phyloP scores from a whole-genome alignment of 2,797 vertebrate genomes.

The Tiaroga cobitis region DNA sequence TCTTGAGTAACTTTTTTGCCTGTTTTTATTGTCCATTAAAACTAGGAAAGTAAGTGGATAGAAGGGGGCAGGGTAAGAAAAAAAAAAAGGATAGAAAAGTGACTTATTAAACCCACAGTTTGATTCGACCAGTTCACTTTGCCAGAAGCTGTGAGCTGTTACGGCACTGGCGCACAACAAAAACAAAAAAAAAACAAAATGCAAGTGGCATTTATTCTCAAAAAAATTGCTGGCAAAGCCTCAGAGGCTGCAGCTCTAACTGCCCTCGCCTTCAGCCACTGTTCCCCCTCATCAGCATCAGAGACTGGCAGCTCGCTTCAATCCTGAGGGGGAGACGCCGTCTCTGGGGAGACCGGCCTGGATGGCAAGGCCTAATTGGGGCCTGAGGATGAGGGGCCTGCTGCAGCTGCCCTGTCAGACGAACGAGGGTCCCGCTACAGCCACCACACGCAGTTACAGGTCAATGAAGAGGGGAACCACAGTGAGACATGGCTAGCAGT shows the following conservation, averaged over 20 bases:
- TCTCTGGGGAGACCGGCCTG: constrained; percentile 17
- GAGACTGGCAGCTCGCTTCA: constrained; percentile 33
- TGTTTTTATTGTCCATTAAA: neutral
- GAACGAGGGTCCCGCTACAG: neutral
- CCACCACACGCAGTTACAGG: neutral
- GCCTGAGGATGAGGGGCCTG: constrained; percentile 15
- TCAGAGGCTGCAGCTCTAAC: constrained; percentile 29
- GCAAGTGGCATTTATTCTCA: constrained; percentile 27
- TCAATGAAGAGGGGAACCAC: neutral
- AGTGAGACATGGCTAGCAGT: neutral
- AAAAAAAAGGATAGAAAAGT: neutral
- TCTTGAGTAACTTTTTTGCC: neutral
- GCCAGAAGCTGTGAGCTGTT: constrained; percentile 36
- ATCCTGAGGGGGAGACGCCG: neutral
- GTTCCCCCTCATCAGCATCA: constrained; percentile 45
- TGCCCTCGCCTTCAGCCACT: constrained; percentile 44
- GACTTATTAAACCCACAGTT: constrained; percentile 21
- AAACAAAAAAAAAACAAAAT: neutral
- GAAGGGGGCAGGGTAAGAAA: neutral
- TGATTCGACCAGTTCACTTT: constrained; percentile 36
- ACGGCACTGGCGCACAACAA: neutral
- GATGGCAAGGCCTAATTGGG: constrained; percentile 19
- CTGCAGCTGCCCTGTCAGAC: constrained; percentile 24
- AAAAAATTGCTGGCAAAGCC: constrained; percentile 7
- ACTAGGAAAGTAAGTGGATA: neutral